Base-by-base conservation (phyloP, 2,888 invertebrate species). In the Cerceris ruficornis region DNA sequence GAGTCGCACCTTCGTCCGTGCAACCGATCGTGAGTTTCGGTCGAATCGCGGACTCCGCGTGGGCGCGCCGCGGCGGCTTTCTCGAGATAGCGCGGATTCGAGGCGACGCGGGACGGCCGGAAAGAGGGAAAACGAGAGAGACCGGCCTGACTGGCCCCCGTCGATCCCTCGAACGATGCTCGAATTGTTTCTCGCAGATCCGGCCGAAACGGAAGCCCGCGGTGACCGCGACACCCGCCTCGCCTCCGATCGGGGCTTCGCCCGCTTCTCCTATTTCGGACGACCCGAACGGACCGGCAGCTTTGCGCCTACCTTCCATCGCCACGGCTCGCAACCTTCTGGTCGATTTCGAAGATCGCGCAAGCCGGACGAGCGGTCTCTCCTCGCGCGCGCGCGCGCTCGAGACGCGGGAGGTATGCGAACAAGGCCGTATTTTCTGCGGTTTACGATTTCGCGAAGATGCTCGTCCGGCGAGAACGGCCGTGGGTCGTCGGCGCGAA, bases 131-230 rank as follows among this genome's bases (percentile, higher is more conserved):
- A 58, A 6, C 50, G 14, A 11, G 50, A 42, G 28, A 9, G 49
- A 52, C 15, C 50, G 49, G 52, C 39, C 50, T 15, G 13, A 39
- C 69, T 54, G 55, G 9, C 71, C 55, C 43, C 52, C 52, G 6
- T 41, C n/a, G 28, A 52, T 52, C 60, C 52, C 39, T 61, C 50
- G 80, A 80, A 80, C 80, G 80, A 77, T 75, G 67, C 69, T 64
- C 80, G 82, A 83, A 77, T 83, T 83, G 80, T 80, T 82, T 77
- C 69, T 59, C 42, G 61, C n/a, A n/a, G 67, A 68, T 64, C 50
- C 76, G 60, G 43, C 62, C 59, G 64, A 71, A 62, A 69, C 57
- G 54, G 75, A 62, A 72, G 28, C 28, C 28, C 28, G 4, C 28
- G 4, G 28, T 28, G 28, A 1, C 28, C 28, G 28, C 28, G 4